Evolutionary conservation across 2,113 vertebrate species (phyloP).

Genomic region (Rhinolophus sinicus): DNA sequence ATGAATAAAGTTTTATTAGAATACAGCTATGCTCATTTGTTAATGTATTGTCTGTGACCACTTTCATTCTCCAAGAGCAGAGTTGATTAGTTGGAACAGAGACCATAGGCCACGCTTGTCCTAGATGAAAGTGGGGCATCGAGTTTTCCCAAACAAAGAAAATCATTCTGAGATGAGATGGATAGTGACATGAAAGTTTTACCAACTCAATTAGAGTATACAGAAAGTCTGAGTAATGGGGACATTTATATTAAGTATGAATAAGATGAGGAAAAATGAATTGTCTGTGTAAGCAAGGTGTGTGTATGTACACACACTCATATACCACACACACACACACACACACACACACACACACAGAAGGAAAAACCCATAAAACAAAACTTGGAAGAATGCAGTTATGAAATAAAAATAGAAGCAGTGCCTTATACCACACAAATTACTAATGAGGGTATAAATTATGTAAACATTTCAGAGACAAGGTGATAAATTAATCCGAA

Average conservation of each 20-base stretch:
- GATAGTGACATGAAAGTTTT: neutral
- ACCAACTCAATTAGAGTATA: neutral
- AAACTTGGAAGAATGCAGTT: neutral
- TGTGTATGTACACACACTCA: neutral
- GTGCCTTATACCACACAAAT: neutral
- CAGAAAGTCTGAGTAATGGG: neutral
- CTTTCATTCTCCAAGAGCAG: neutral
- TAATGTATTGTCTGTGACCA: neutral
- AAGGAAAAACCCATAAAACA: neutral
- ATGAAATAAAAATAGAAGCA: neutral
- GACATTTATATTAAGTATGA: neutral
- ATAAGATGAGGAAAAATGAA: neutral
- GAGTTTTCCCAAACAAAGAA: neutral
- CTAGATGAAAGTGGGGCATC: neutral
- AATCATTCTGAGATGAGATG: neutral
- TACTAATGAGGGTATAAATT: neutral
- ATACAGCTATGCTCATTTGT: neutral
- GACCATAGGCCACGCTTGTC: rapidly evolving
- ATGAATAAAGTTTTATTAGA: neutral
- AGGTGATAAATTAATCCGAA: neutral
- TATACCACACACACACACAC: neutral
- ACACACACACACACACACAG: too few relatives aligned
- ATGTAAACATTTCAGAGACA: neutral
- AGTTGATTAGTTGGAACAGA: neutral
- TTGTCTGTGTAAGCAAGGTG: neutral